Evolutionary conservation across 2,797 vertebrate species (phyloP).

Genomic region (Arnoldichthys spilopterus): DNA sequence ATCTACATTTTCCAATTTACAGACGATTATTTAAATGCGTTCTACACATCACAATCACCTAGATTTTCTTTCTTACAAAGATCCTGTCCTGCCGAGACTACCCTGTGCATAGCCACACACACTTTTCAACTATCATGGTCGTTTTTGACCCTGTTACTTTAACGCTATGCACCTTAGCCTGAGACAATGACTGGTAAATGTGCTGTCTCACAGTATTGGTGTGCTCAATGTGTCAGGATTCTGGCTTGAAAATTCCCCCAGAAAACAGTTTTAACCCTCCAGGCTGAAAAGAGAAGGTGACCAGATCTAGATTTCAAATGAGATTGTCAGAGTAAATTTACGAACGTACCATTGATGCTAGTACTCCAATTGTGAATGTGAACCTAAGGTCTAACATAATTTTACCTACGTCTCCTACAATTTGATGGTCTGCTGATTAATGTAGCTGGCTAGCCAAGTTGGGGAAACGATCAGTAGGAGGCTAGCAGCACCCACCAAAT

Average conservation of each 20-base stretch:
- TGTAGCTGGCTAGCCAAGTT: background rate
- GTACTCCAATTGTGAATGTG: constrained; percentile 9
- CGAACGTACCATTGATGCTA: background rate
- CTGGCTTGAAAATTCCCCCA: constrained; percentile 2
- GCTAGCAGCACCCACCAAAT: background rate
- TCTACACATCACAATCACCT: too few species aligned
- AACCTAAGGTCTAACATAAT: constrained; percentile 21
- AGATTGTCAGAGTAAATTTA: constrained; percentile 34
- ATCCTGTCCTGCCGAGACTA: background rate
- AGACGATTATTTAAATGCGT: too few species aligned
- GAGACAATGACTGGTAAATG: background rate
- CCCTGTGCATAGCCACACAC: too few species aligned
- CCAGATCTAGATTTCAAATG: constrained; percentile 1
- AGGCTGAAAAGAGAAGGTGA: background rate
- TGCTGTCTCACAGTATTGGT: background rate
- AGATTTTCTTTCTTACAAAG: background rate
- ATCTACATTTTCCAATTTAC: too few species aligned
- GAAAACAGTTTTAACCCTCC: background rate
- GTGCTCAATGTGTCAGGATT: background rate
- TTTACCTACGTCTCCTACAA: constrained; percentile 14
- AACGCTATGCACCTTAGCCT: background rate
- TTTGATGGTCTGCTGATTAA: constrained; percentile 20
- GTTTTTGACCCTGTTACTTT: background rate
- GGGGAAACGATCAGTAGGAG: background rate
- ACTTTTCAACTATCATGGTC: background rate